Percentiles rank a stretch among this genome's conserved stretches.
These are phyloP conservation scores for Nothobranchius furzeri DNA, from an alignment of 2,113 vertebrate species.

Conservation along the genomic window DNA sequence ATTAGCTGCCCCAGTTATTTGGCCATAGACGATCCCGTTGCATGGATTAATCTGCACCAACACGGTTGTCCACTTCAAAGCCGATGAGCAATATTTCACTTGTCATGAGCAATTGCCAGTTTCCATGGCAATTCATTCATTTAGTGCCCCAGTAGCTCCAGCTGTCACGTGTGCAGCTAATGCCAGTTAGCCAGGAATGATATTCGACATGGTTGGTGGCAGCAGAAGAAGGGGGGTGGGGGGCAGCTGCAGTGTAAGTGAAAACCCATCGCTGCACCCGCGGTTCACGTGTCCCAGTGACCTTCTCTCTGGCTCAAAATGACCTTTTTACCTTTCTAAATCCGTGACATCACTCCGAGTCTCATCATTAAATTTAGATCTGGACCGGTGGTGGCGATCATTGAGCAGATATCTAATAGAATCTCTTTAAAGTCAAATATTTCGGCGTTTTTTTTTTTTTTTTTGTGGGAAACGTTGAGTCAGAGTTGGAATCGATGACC, in stretches of 20 bases:
- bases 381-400: constrained; percentile 7
- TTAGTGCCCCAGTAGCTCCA: constrained; percentile 61
- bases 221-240: background rate
- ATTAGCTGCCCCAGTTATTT: background rate
- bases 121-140: constrained; percentile 75
- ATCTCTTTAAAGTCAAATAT: background rate
- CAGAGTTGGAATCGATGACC: background rate
- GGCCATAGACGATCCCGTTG: background rate
- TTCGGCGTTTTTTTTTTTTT: no score
- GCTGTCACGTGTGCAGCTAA: constrained; percentile 61
- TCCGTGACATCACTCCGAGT: constrained; percentile 53
- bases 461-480: background rate
- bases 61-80: constrained; percentile 20
- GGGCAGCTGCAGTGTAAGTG: constrained; percentile 79
- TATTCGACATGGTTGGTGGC: constrained; percentile 39
- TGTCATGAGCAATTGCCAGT: constrained; percentile 61
- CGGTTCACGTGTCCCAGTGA: constrained; percentile 75
- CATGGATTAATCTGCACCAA: constrained; percentile 7
- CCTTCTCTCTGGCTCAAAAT: constrained; percentile 68
- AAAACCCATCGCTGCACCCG: constrained; percentile 69
- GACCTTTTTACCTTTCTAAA: constrained; percentile 73
- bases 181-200: constrained; percentile 51
- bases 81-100: constrained; percentile 52
- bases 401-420: no score
- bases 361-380: constrained; percentile 42